Conservation (phyloP, 1,140 invertebrate species). For the Drosophila insularis region DNA sequence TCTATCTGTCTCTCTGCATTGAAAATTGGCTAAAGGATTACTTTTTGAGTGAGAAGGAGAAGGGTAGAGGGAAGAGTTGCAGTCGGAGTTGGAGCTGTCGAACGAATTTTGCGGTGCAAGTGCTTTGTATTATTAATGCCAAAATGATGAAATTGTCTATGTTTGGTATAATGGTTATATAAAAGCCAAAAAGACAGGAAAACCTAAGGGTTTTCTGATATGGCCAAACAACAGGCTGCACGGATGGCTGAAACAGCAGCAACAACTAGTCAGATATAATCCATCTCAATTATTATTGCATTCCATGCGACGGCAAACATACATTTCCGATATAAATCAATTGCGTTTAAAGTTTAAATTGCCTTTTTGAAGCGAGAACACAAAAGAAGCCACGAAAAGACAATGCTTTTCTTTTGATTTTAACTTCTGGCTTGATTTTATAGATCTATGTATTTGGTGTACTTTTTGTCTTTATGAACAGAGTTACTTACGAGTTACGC, state of each 20-base stretch:
- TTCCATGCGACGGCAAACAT: not conserved
- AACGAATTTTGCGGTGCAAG: conserved; percentile 5
- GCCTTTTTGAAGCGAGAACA: too few relatives aligned
- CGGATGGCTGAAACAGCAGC: not conserved
- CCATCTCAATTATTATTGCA: conserved; percentile 2
- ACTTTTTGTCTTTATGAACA: too few relatives aligned
- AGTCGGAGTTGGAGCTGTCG: not conserved
- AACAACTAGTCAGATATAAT: conserved; percentile 5
- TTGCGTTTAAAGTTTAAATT: not conserved
- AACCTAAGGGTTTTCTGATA: not conserved
- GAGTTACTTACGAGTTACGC: too few relatives aligned
- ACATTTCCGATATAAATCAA: not conserved
- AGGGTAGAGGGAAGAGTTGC: conserved; percentile 16
- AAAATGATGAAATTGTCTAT: conserved; percentile 55
- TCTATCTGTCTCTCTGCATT: conserved; percentile 34
- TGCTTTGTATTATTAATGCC: conserved; percentile 64
- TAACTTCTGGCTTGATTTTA: too few relatives aligned
- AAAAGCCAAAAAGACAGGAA: conserved; percentile 1
- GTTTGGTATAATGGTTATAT: conserved; percentile 11
- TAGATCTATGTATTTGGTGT: too few relatives aligned
- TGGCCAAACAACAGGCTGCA: not conserved
- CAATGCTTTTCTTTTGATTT: too few relatives aligned
- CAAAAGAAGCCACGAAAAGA: too few relatives aligned
- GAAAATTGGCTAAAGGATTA: conserved; percentile 76
- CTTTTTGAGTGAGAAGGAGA: conserved; percentile 52